phyloP scores from a whole-genome alignment of 2,797 vertebrate species.

The Vireo griseus region DNA sequence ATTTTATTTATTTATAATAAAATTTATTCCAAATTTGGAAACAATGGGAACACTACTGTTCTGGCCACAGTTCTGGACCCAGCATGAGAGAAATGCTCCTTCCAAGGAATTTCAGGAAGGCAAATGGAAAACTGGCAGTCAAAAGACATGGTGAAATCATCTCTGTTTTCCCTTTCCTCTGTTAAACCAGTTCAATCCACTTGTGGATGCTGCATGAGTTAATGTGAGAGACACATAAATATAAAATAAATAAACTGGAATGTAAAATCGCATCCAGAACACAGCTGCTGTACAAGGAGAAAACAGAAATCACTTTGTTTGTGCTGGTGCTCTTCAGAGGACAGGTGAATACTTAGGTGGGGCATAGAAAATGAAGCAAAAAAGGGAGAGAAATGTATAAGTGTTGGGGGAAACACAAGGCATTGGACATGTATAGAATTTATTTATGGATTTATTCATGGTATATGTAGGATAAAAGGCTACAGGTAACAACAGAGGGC shows the following conservation, averaged over 20 bases:
- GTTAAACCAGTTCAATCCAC: background rate
- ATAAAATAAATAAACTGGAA: background rate
- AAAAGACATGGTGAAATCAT: background rate
- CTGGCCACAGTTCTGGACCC: background rate
- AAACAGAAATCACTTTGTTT: background rate
- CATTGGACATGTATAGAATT: background rate
- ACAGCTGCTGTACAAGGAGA: background rate
- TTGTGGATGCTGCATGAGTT: background rate
- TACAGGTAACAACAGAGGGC: background rate
- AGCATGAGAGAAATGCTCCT: background rate
- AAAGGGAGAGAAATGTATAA: background rate
- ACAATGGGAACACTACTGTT: background rate
- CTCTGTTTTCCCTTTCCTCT: background rate
- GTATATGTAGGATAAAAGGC: background rate
- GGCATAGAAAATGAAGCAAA: background rate
- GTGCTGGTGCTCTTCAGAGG: background rate
- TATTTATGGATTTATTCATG: background rate
- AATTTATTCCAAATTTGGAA: background rate
- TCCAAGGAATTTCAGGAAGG: background rate
- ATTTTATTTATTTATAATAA: background rate
- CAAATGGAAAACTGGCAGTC: background rate
- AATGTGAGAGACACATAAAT: background rate
- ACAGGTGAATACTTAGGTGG: background rate
- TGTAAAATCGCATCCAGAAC: background rate
- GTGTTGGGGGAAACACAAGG: background rate